These are phyloP conservation scores for Euwallacea fornicatus DNA, from an alignment of 1,140 invertebrate genomes.

Conservation along the genomic window DNA sequence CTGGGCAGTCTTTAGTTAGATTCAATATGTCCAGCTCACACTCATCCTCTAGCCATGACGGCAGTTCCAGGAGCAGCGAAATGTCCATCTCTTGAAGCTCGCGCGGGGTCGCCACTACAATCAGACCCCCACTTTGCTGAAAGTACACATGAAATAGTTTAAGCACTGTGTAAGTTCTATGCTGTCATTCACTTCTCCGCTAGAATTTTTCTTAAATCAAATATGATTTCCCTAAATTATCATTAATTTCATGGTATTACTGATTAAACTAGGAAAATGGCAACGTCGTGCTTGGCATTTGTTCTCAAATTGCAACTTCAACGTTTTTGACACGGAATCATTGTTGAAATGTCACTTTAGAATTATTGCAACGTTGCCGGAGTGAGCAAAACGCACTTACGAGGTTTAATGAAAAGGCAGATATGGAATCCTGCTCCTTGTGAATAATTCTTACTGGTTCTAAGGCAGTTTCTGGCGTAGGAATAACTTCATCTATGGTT, in stretches of 20 bases:
- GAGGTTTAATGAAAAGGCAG: constrained; percentile 94
- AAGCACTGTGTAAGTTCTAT: background rate
- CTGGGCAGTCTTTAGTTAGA: constrained; percentile 62
- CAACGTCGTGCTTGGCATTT: too few relatives aligned
- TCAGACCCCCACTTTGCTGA: constrained; percentile 78
- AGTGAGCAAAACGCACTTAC: constrained; percentile 55
- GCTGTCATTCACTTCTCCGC: too few relatives aligned
- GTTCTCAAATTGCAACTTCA: too few relatives aligned
- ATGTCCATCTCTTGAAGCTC: constrained; percentile 99
- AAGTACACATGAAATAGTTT: background rate
- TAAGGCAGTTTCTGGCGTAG: constrained; percentile 55
- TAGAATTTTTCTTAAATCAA: too few relatives aligned
- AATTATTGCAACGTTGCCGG: background rate
- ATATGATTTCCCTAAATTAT: too few relatives aligned
- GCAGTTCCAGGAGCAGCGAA: constrained; percentile 82
- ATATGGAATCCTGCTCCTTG: constrained; percentile 98
- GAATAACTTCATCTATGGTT: constrained; percentile 55
- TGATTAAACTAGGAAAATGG: too few relatives aligned
- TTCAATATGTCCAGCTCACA: constrained; percentile 94
- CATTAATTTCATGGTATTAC: too few relatives aligned
- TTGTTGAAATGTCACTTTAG: background rate
- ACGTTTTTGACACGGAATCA: too few relatives aligned
- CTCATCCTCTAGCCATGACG: constrained; percentile 91
- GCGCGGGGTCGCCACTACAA: constrained; percentile 91
- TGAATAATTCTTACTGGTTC: constrained; percentile 95